Percentiles rank a stretch among this genome's conserved stretches.
These are phyloP conservation scores for Salminus brasiliensis DNA, from an alignment of 2,113 vertebrate genomes.

Conservation along the genomic window DNA sequence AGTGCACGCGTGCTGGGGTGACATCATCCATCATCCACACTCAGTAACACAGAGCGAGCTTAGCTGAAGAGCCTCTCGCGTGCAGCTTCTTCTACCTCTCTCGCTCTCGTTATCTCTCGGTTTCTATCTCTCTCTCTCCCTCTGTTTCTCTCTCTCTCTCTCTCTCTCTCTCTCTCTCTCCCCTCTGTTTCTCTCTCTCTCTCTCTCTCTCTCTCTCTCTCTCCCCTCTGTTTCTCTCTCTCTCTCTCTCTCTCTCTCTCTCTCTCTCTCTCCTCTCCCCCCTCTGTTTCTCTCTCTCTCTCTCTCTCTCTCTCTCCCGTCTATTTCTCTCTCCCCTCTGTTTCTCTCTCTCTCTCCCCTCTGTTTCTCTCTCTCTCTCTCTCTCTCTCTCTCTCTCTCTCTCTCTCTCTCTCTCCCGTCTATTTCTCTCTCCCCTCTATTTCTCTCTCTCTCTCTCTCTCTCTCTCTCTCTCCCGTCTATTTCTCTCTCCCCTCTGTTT, in stretches of 20 bases:
- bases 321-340: neutral
- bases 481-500: neutral
- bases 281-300: too few relatives aligned
- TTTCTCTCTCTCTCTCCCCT: neutral
- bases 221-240: neutral
- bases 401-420: neutral
- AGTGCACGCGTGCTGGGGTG: slow-evolving; percentile 22
- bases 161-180: neutral
- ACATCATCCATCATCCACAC: slow-evolving; percentile 38
- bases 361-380: neutral
- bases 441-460: neutral
- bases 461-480: neutral
- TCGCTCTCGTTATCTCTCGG: neutral
- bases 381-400: neutral
- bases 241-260: neutral
- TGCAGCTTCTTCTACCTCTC: neutral
- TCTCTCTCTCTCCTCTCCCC: neutral
- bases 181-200: too few relatives aligned
- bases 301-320: neutral
- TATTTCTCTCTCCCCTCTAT: too few relatives aligned
- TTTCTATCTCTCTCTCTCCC: neutral
- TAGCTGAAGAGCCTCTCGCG: slow-evolving; percentile 25
- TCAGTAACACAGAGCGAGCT: slow-evolving; percentile 19
- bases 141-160: neutral
- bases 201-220: too few relatives aligned